These are phyloP conservation scores for Gisinianus flammeolus DNA, from an alignment of 2,888 invertebrate species.

Conservation along the genomic window DNA sequence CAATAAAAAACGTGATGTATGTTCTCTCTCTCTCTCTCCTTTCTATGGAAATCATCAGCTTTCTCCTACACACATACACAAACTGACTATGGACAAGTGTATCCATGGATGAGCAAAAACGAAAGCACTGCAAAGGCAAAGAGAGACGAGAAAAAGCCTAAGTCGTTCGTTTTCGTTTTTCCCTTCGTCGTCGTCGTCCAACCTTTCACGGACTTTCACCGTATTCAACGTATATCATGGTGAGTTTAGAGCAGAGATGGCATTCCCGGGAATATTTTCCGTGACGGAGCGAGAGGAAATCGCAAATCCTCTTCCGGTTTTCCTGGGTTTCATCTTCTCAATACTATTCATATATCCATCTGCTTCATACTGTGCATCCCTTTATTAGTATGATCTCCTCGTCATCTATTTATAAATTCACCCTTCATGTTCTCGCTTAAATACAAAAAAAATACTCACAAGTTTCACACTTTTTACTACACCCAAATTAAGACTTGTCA, in stretches of 20 bases:
- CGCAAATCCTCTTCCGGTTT: neutral
- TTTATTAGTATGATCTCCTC: neutral
- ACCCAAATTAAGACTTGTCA: too few species aligned
- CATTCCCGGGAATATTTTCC: slow-evolving; percentile 24
- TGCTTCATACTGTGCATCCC: neutral
- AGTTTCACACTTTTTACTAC: too few species aligned
- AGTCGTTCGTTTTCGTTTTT: neutral
- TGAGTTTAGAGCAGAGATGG: slow-evolving; percentile 16
- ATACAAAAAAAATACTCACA: too few species aligned
- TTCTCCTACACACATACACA: too few species aligned
- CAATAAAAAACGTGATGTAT: slow-evolving; percentile 5
- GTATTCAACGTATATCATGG: neutral
- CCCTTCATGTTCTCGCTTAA: neutral
- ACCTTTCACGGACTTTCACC: neutral
- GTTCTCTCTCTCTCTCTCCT: neutral
- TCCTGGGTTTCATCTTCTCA: neutral
- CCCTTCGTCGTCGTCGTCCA: neutral
- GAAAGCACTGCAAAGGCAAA: too few species aligned
- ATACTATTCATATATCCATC: too few species aligned
- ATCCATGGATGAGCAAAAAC: too few species aligned
- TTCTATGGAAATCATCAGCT: neutral
- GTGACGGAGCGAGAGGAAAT: neutral
- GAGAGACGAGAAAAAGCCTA: neutral
- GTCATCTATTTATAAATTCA: neutral
- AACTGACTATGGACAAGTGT: too few species aligned